These are phyloP conservation scores for Decapterus maruadsi DNA, from an alignment of 2,797 vertebrate species.

Conservation along the genomic window DNA sequence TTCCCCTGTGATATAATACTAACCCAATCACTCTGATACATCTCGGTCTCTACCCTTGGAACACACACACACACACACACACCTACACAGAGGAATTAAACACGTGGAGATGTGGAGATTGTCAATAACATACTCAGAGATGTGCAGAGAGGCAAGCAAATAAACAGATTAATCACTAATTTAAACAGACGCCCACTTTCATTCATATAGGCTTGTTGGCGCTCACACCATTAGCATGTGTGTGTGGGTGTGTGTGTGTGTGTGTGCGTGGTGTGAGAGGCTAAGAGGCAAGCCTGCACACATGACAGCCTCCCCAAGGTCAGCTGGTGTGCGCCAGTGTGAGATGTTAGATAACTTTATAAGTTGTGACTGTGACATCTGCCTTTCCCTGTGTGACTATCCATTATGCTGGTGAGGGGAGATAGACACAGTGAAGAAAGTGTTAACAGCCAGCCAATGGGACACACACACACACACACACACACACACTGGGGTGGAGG, in stretches of 20 bases:
- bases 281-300: slow-evolving; percentile 1
- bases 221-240: background rate
- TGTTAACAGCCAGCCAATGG: slow-evolving; percentile 29
- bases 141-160: slow-evolving; percentile 7
- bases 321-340: background rate
- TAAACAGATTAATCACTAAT: slow-evolving; percentile 20
- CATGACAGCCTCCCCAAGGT: slow-evolving; percentile 61
- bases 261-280: background rate
- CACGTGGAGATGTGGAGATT: slow-evolving; percentile 1
- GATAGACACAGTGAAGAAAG: slow-evolving; percentile 28
- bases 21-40: slow-evolving; percentile 51
- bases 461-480: slow-evolving; percentile 34
- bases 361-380: slow-evolving; percentile 63
- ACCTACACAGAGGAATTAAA: slow-evolving; percentile 13
- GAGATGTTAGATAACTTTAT: slow-evolving; percentile 60
- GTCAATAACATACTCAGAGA: slow-evolving; percentile 14
- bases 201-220: slow-evolving; percentile 9
- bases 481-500: slow-evolving; percentile 14
- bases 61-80: slow-evolving; percentile 1
- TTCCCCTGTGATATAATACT: slow-evolving; percentile 45
- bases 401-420: slow-evolving; percentile 21
- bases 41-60: slow-evolving; percentile 44
- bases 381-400: slow-evolving; percentile 37
- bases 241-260: no score
- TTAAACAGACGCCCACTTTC: slow-evolving; percentile 21